A percentile compares a stretch with the other conserved stretches of the same genome.
These are phyloP conservation scores for Polypedilum pembai DNA, from an alignment of 1,140 invertebrate species.

Conservation along the genomic window DNA sequence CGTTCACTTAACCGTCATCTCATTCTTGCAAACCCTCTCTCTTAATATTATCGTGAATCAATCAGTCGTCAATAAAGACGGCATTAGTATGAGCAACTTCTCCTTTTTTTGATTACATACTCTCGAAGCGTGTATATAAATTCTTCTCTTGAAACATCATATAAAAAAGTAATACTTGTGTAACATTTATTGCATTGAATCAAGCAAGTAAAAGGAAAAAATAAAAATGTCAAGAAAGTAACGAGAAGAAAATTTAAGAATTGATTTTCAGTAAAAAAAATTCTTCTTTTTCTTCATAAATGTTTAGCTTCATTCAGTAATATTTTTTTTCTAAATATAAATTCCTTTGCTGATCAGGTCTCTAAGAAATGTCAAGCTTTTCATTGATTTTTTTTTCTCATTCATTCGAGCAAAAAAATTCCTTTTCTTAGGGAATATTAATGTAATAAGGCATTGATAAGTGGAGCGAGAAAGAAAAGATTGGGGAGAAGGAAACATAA, in stretches of 20 bases:
- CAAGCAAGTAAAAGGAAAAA: not conserved
- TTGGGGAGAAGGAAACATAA: too few relatives aligned
- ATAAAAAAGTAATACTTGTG: not conserved
- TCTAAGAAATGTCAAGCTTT: too few relatives aligned
- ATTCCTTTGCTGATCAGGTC: too few relatives aligned
- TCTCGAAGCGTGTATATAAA: not conserved
- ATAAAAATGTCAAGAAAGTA: too few relatives aligned
- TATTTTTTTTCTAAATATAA: too few relatives aligned
- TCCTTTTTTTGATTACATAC: not conserved
- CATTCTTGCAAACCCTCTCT: not conserved
- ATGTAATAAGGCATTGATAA: not conserved
- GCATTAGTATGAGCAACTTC: too few relatives aligned
- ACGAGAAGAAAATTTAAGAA: too few relatives aligned
- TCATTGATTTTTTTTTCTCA: too few relatives aligned
- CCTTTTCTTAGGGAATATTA: not conserved
- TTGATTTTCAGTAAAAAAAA: too few relatives aligned
- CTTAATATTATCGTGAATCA: not conserved
- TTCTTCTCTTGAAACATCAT: not conserved
- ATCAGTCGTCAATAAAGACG: not conserved
- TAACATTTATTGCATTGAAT: not conserved
- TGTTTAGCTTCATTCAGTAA: too few relatives aligned
- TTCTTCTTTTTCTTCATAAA: too few relatives aligned
- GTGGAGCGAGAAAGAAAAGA: constrained; percentile 2
- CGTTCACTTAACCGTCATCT: not conserved
- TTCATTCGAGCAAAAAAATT: too few relatives aligned